phyloP scores from a whole-genome alignment of 2,113 vertebrate species.

The Rhinogobius similis region DNA sequence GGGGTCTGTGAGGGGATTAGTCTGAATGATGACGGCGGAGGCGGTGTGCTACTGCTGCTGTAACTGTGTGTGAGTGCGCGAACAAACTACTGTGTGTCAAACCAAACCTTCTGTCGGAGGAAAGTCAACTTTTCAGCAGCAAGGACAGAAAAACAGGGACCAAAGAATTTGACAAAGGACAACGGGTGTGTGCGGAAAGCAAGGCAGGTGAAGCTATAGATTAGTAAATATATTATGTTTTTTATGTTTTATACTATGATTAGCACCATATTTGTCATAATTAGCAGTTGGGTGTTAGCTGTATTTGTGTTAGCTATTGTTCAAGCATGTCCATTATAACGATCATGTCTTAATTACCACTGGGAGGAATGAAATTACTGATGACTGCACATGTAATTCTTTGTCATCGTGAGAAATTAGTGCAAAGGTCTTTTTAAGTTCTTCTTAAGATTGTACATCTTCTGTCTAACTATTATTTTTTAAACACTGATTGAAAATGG shows the following conservation, averaged over 20 bases:
- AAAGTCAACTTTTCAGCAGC: slow-evolving; percentile 40
- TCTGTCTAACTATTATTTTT: not conserved
- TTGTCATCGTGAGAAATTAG: not conserved
- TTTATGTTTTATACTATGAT: not conserved
- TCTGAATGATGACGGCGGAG: slow-evolving; percentile 70
- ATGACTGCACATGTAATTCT: not conserved
- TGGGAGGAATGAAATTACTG: not conserved
- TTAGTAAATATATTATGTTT: not conserved
- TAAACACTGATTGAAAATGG: no score
- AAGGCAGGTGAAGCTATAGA: not conserved
- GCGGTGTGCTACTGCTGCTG: slow-evolving; percentile 19
- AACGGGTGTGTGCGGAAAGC: not conserved
- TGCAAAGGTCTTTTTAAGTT: not conserved
- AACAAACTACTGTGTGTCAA: slow-evolving; percentile 7
- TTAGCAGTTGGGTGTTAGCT: not conserved
- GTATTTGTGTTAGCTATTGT: not conserved
- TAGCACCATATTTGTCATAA: not conserved
- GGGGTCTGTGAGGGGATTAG: slow-evolving; percentile 79
- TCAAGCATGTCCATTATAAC: not conserved
- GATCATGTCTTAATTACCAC: not conserved
- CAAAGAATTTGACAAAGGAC: not conserved
- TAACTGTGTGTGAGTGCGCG: slow-evolving; percentile 44
- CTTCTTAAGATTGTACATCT: not conserved
- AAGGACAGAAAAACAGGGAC: not conserved
- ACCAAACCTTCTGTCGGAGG: slow-evolving; percentile 27